Evolutionary conservation across 2,888 invertebrate species (phyloP).

Genomic region (Athrips mouffetella): DNA sequence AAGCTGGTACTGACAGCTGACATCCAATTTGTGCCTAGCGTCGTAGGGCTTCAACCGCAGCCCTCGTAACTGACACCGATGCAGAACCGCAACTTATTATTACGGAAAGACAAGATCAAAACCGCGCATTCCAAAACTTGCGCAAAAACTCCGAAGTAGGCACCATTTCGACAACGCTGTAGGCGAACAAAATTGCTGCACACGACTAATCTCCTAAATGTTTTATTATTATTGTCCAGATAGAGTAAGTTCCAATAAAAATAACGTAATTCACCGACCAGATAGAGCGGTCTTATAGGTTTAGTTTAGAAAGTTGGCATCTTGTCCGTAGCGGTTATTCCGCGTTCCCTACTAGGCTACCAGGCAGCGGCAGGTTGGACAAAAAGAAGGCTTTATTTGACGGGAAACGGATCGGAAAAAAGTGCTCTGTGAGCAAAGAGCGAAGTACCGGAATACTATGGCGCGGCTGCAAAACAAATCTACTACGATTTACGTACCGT

Average conservation of each 20-base stretch:
- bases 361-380: constrained; percentile 52
- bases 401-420: constrained; percentile 63
- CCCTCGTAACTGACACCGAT: constrained; percentile 67
- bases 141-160: constrained; percentile 48
- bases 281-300: constrained; percentile 63
- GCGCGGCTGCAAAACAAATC: constrained; percentile 68
- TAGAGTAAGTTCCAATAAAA: constrained; percentile 60
- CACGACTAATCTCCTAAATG: constrained; percentile 60
- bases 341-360: constrained; percentile 64
- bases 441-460: constrained; percentile 69
- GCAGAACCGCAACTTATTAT: constrained; percentile 60
- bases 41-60: constrained; percentile 70
- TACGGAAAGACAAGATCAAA: constrained; percentile 47
- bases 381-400: constrained; percentile 71
- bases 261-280: constrained; percentile 65
- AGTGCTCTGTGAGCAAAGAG: constrained; percentile 54
- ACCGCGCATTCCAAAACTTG: constrained; percentile 30
- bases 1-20: constrained; percentile 63
- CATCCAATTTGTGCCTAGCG: constrained; percentile 67
- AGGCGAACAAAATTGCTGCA: constrained; percentile 43
- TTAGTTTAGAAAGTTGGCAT: constrained; percentile 76
- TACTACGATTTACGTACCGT: constrained; percentile 76
- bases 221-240: constrained; percentile 56
- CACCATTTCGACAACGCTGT: constrained; percentile 25
- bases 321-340: constrained; percentile 71